Percentiles rank a stretch among this genome's conserved stretches.
Conservation (phyloP, 1,140 invertebrate species). For the Harlomillsia oculata region DNA sequence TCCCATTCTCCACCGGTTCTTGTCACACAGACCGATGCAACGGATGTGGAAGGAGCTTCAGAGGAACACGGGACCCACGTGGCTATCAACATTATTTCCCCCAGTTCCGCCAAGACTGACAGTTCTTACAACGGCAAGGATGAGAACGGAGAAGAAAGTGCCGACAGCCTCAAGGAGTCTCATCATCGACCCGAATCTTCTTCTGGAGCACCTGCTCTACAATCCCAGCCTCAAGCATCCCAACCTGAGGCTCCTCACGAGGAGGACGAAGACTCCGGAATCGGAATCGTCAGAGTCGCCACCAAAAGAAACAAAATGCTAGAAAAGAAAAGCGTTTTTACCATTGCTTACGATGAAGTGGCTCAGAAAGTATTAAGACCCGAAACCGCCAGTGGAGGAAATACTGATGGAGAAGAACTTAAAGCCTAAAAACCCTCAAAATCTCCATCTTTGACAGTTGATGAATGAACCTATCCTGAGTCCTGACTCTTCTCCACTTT, state of each 20-base stretch:
- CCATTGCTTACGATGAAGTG: conserved; percentile 81
- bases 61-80: conserved; percentile 2
- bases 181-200: neutral
- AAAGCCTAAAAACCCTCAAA: too few species aligned
- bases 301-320: conserved; percentile 54
- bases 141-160: neutral
- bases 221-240: neutral
- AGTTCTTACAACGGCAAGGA: conserved; percentile 8
- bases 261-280: conserved; percentile 34
- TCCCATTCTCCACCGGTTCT: too few species aligned
- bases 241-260: neutral
- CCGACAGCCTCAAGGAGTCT: neutral
- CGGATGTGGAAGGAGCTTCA: neutral
- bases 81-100: conserved; percentile 22
- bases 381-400: conserved; percentile 38
- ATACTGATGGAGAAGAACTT: neutral
- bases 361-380: conserved; percentile 49
- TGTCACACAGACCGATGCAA: neutral
- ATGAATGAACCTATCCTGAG: too few species aligned
- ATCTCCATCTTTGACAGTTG: too few species aligned
- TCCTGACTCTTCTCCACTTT: too few species aligned
- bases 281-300: conserved; percentile 35
- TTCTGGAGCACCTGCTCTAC: neutral
- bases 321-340: conserved; percentile 87
- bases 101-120: conserved; percentile 22